phyloP scores from a whole-genome alignment of 2,113 vertebrate species.

The Regulus satrapa region DNA sequence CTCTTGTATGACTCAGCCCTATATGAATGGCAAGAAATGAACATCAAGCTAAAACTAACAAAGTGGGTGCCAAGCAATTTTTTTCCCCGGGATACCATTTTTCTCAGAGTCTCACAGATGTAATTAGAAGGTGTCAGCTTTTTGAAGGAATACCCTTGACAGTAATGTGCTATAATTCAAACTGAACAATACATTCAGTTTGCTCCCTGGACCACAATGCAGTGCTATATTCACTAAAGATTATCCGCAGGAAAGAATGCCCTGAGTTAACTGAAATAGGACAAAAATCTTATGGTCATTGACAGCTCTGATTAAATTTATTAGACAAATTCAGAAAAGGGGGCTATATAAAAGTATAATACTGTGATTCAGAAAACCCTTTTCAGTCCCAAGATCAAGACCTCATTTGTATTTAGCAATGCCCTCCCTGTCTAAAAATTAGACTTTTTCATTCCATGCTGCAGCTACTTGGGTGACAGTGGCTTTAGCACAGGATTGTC shows the following conservation, averaged over 20 bases:
- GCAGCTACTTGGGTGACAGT: neutral
- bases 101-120: neutral
- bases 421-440: neutral
- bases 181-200: neutral
- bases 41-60: constrained; percentile 46
- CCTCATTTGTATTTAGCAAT: neutral
- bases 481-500: neutral
- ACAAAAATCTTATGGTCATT: neutral
- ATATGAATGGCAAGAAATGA: constrained; percentile 19
- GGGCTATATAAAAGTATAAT: neutral
- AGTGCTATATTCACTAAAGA: neutral
- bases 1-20: constrained; percentile 46
- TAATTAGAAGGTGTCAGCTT: constrained; percentile 63
- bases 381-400: neutral
- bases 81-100: neutral
- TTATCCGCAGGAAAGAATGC: neutral
- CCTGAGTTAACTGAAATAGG: neutral
- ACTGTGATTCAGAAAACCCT: neutral
- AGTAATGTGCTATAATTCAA: constrained; percentile 45
- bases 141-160: constrained; percentile 45
- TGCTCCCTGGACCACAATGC: neutral
- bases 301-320: neutral
- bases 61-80: constrained; percentile 32
- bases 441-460: neutral
- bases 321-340: neutral